A percentile compares a stretch with the other conserved stretches of the same genome.
Conservation (phyloP, 2,797 vertebrate genomes). For the Acrossocheilus wenchowensis region DNA sequence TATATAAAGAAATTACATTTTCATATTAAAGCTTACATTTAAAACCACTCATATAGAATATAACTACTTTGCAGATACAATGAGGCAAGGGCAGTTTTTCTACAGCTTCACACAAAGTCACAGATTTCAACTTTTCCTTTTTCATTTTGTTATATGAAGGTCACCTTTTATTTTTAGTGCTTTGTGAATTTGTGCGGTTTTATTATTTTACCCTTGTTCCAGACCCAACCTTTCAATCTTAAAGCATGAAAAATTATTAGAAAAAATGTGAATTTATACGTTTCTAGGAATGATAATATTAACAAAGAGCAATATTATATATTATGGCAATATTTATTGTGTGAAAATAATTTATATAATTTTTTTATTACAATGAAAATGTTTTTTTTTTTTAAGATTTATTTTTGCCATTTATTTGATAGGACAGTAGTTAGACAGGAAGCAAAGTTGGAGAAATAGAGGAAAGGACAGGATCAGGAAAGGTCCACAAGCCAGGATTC, state of each 20-base stretch:
- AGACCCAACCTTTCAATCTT: neutral
- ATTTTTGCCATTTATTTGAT: too few relatives aligned
- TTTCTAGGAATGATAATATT: neutral
- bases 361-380: too few relatives aligned
- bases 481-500: too few relatives aligned
- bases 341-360: too few relatives aligned
- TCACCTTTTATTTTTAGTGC: neutral
- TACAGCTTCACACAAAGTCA: neutral
- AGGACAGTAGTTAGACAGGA: too few relatives aligned
- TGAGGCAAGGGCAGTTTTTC: neutral
- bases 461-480: too few relatives aligned
- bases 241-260: neutral
- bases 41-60: neutral
- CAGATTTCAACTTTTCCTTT: neutral
- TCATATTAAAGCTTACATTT: constrained; percentile 7
- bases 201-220: neutral
- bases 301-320: too few relatives aligned
- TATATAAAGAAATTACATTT: neutral
- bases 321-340: too few relatives aligned
- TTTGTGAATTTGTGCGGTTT: neutral
- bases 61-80: neutral
- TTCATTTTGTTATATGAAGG: neutral
- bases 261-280: neutral
- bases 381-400: too few relatives aligned
- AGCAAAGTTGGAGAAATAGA: too few relatives aligned